Percentiles rank a stretch among this genome's conserved stretches.
phyloP scores from a whole-genome alignment of 2,797 vertebrate genomes.

The Sebastolobus alascanus region DNA sequence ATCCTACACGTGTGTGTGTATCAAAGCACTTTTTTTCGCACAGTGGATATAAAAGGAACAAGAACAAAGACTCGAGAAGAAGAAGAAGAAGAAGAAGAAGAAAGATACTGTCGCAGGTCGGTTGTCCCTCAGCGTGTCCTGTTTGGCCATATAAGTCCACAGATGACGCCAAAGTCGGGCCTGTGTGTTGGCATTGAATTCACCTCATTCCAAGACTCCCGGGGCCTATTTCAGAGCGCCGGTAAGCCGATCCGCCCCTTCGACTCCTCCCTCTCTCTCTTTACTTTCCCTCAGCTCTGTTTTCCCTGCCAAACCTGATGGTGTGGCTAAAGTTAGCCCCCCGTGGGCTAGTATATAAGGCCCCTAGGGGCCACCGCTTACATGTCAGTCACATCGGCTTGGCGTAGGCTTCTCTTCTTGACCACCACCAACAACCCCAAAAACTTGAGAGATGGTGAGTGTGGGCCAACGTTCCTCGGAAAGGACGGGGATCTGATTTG shows the following conservation, averaged over 20 bases:
- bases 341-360: slow-evolving; percentile 89
- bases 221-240: slow-evolving; percentile 82
- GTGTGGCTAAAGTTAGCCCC: slow-evolving; percentile 91
- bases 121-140: slow-evolving; percentile 37
- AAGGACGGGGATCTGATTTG: slow-evolving; percentile 50
- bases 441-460: slow-evolving; percentile 88
- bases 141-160: slow-evolving; percentile 85
- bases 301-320: slow-evolving; percentile 90
- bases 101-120: neutral
- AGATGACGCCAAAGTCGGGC: slow-evolving; percentile 75
- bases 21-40: slow-evolving; percentile 14
- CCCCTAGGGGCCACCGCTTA: slow-evolving; percentile 70
- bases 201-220: slow-evolving; percentile 86
- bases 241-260: slow-evolving; percentile 76
- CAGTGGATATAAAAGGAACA: slow-evolving; percentile 4
- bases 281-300: slow-evolving; percentile 78
- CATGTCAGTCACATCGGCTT: slow-evolving; percentile 88
- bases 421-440: slow-evolving; percentile 83
- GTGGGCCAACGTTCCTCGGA: slow-evolving; percentile 50
- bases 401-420: slow-evolving; percentile 85
- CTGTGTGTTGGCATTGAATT: slow-evolving; percentile 83
- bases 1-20: neutral
- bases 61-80: slow-evolving; percentile 50
- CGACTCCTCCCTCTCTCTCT: slow-evolving; percentile 80
- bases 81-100: slow-evolving; percentile 3